These are phyloP conservation scores for Sebastes goodei DNA, from an alignment of 2,797 vertebrate species.

Conservation along the genomic window DNA sequence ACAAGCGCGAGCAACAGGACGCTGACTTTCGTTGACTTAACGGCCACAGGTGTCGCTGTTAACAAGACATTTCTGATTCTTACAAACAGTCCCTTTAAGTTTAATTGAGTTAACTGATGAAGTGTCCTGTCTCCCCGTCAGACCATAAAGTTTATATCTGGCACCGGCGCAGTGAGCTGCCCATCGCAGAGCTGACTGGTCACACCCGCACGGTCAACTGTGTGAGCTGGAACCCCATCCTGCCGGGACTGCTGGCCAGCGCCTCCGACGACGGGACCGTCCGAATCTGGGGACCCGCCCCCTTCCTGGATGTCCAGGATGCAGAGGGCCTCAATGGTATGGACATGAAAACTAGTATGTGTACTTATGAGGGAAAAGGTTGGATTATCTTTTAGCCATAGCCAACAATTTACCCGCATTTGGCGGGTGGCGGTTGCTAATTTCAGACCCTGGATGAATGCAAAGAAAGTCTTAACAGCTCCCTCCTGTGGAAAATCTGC, in stretches of 20 bases:
- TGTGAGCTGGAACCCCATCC: slow-evolving; percentile 96
- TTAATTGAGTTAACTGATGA: not conserved
- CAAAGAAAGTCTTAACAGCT: not conserved
- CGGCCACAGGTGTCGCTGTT: no score
- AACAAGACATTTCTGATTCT: no score
- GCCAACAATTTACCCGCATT: no score
- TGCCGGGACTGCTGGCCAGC: slow-evolving; percentile 95
- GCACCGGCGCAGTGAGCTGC: slow-evolving; percentile 96
- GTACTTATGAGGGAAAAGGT: not conserved
- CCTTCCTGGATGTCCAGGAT: slow-evolving; percentile 92
- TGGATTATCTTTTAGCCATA: not conserved
- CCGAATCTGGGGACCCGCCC: slow-evolving; percentile 96
- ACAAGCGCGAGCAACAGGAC: no score
- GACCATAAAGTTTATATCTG: slow-evolving; percentile 99
- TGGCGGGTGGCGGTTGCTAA: no score
- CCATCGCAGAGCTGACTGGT: slow-evolving; percentile 94
- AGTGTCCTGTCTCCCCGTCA: slow-evolving; percentile 50
- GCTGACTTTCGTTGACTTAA: no score
- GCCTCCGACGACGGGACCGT: slow-evolving; percentile 96
- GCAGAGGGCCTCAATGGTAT: slow-evolving; percentile 86
- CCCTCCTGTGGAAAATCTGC: not conserved
- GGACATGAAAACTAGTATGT: not conserved
- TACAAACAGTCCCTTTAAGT: not conserved
- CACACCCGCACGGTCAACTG: slow-evolving; percentile 97
- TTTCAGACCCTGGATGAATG: not conserved